Evolutionary conservation across 2,888 invertebrate genomes (phyloP).

Genomic region (Orgyia antiqua): DNA sequence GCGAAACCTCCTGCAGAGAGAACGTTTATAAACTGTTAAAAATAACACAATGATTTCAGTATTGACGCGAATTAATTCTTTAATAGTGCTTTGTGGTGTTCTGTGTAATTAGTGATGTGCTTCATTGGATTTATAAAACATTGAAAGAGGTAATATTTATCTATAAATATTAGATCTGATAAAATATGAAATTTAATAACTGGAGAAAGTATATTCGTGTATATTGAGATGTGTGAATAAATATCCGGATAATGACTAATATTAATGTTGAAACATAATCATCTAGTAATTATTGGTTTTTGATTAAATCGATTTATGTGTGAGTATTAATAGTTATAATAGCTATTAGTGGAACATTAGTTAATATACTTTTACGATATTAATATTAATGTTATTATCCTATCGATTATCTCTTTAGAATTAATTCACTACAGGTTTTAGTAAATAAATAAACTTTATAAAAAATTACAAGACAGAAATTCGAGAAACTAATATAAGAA

Average conservation of each 20-base stretch:
- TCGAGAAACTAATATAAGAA: too few species aligned
- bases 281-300: slow-evolving; percentile 21
- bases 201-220: slow-evolving; percentile 14
- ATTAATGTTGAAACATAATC: slow-evolving; percentile 10
- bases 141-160: slow-evolving; percentile 13
- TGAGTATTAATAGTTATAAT: neutral
- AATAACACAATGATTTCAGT: slow-evolving; percentile 29
- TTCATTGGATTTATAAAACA: slow-evolving; percentile 16
- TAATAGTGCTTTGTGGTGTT: slow-evolving; percentile 24
- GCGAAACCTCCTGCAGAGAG: slow-evolving; percentile 45
- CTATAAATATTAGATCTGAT: neutral
- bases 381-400: too few species aligned
- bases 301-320: slow-evolving; percentile 14
- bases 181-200: slow-evolving; percentile 5
- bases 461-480: too few species aligned
- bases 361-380: too few species aligned
- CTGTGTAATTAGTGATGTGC: slow-evolving; percentile 24
- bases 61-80: slow-evolving; percentile 18
- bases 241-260: slow-evolving; percentile 11
- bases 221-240: slow-evolving; percentile 12
- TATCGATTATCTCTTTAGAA: too few species aligned
- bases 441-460: too few species aligned
- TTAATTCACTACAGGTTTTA: too few species aligned
- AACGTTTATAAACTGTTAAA: slow-evolving; percentile 36
- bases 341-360: too few species aligned